phyloP scores from a whole-genome alignment of 1,140 invertebrate genomes.

The Euglossa dilemma region DNA sequence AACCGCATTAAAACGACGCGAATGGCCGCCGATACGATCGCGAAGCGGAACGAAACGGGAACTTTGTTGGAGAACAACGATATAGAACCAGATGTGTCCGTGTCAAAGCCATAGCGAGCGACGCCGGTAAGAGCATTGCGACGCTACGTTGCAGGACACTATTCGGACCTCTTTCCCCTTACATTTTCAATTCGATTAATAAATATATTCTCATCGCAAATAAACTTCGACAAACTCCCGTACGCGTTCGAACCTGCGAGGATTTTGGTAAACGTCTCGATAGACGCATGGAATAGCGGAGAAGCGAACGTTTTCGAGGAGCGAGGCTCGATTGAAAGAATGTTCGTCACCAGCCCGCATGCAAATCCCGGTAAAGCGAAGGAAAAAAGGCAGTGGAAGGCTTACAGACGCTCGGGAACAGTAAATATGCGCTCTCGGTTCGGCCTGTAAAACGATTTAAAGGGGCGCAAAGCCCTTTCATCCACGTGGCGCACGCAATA shows the following conservation, averaged over 20 bases:
- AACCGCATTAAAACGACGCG: not conserved
- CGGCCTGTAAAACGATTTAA: conserved; percentile 24
- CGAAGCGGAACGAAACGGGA: not conserved
- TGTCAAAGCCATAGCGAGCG: no score
- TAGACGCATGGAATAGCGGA: not conserved
- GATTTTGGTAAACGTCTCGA: no score
- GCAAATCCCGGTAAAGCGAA: not conserved
- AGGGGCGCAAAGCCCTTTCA: conserved; percentile 20
- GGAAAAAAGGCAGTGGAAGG: not conserved
- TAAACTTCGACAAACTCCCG: no score
- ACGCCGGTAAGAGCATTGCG: no score
- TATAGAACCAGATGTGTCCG: no score
- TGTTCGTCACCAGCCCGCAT: not conserved
- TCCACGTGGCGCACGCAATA: not conserved
- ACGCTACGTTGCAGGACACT: no score
- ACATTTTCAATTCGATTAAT: no score
- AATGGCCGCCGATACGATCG: conserved; percentile 4
- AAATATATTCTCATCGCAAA: no score
- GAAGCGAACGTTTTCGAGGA: not conserved
- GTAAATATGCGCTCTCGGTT: conserved; percentile 24
- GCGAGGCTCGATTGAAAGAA: not conserved
- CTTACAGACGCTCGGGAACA: not conserved
- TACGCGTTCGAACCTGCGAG: no score
- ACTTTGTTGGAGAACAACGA: not conserved
- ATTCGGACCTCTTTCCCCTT: no score